A percentile compares a stretch with the other conserved stretches of the same genome.
phyloP scores from a whole-genome alignment of 2,888 invertebrate species.

The Hanleya hanleyi region DNA sequence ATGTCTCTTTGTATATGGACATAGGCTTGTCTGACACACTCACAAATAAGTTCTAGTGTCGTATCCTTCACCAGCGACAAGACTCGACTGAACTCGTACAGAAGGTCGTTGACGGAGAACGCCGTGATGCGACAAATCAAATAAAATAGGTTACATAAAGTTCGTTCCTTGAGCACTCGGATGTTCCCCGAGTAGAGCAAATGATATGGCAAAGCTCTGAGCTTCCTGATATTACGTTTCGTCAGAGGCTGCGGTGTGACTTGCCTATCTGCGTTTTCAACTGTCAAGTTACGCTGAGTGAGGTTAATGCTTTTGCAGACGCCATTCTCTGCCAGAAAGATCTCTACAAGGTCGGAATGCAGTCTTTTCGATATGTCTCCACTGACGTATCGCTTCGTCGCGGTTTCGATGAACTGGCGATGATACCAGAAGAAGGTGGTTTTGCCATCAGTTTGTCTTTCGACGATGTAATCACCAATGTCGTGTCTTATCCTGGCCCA shows the following conservation, averaged over 20 bases:
- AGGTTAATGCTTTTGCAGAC: background rate
- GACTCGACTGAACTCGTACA: background rate
- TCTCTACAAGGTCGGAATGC: background rate
- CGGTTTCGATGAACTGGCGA: slow-evolving; percentile 42
- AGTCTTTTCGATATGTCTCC: background rate
- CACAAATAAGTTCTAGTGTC: background rate
- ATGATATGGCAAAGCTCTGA: background rate
- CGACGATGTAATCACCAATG: slow-evolving; percentile 38
- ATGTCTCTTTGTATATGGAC: background rate
- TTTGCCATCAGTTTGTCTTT: slow-evolving; percentile 42
- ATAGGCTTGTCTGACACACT: background rate
- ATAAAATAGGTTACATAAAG: background rate
- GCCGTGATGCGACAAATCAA: background rate
- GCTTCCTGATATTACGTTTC: background rate
- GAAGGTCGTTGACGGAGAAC: background rate
- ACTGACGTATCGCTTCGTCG: slow-evolving; percentile 24
- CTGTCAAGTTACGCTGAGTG: background rate
- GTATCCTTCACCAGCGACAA: background rate
- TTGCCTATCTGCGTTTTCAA: background rate
- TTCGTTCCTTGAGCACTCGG: background rate
- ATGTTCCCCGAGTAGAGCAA: background rate
- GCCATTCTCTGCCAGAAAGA: background rate
- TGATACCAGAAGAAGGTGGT: slow-evolving; percentile 43
- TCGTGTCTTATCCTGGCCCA: slow-evolving; percentile 40
- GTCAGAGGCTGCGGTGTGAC: background rate